phyloP scores from a whole-genome alignment of 2,797 vertebrate species.

The Muscicapa comitata region DNA sequence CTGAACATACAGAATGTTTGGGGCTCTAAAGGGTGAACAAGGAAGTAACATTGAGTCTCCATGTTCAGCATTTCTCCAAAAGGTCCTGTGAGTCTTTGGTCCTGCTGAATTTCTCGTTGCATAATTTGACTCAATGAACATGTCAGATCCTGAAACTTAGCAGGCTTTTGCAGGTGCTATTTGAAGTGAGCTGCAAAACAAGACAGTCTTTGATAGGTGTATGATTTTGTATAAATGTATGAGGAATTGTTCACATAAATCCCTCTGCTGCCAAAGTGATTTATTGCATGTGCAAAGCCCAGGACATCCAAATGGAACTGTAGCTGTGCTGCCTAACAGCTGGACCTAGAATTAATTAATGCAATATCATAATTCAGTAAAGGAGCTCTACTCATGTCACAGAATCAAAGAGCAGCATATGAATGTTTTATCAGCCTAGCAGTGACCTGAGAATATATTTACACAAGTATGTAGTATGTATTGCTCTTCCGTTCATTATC shows the following conservation, averaged over 20 bases:
- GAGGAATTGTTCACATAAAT: slow-evolving; percentile 33
- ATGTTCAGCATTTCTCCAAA: not conserved
- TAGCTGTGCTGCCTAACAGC: not conserved
- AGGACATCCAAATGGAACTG: slow-evolving; percentile 7
- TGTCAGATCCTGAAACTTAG: not conserved
- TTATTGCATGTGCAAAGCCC: slow-evolving; percentile 28
- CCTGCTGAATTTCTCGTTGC: not conserved
- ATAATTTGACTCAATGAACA: not conserved
- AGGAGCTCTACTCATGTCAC: not conserved
- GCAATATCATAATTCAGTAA: not conserved
- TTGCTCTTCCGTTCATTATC: not conserved
- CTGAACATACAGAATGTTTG: not conserved
- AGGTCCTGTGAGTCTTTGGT: not conserved
- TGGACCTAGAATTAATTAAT: slow-evolving; percentile 28
- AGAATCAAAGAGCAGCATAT: not conserved
- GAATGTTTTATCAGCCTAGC: not conserved
- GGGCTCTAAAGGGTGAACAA: not conserved
- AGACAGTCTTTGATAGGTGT: slow-evolving; percentile 16
- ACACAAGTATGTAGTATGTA: not conserved
- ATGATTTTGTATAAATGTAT: not conserved
- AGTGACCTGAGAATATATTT: not conserved
- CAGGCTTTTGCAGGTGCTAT: not conserved
- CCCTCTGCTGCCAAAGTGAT: slow-evolving; percentile 2
- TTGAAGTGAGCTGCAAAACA: slow-evolving; percentile 16
- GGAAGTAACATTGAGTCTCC: not conserved